A percentile compares a stretch with the other conserved stretches of the same genome.
These are phyloP conservation scores for Oryctes rhinoceros DNA, from an alignment of 1,140 invertebrate species.

Conservation along the genomic window DNA sequence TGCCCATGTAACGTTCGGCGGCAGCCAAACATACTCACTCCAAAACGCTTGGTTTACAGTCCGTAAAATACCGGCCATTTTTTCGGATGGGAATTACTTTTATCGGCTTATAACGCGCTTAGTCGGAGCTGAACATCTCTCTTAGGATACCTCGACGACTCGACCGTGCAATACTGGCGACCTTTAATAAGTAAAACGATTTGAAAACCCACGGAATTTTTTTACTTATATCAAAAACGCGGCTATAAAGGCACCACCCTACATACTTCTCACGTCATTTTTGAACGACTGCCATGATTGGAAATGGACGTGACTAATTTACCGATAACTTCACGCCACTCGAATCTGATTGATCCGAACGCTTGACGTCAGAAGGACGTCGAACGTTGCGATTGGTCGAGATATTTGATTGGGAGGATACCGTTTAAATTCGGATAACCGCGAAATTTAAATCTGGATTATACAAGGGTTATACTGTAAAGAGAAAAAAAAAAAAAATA, in stretches of 20 bases:
- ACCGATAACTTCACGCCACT: neutral
- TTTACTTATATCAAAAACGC: neutral
- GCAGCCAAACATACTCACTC: slow-evolving; percentile 84
- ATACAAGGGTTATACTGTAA: neutral
- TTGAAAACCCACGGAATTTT: neutral
- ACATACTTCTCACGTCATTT: slow-evolving; percentile 20
- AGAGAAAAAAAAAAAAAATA: too few species aligned
- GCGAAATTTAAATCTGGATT: neutral
- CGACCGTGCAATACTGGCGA: neutral
- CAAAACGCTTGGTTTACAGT: slow-evolving; percentile 73
- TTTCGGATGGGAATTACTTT: neutral
- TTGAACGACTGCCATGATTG: slow-evolving; percentile 22
- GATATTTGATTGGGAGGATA: neutral
- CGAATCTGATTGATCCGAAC: neutral
- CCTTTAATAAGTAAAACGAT: neutral
- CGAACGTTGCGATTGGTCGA: neutral
- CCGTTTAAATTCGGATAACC: neutral
- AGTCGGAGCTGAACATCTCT: neutral
- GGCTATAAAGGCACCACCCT: neutral
- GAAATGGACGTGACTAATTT: slow-evolving; percentile 9
- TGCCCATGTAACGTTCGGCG: slow-evolving; percentile 87
- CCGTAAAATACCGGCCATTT: slow-evolving; percentile 35
- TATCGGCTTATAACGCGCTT: neutral
- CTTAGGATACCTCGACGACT: neutral
- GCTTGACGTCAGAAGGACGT: neutral